phyloP scores from a whole-genome alignment of 2,888 invertebrate species.

The Agrypnus murinus region DNA sequence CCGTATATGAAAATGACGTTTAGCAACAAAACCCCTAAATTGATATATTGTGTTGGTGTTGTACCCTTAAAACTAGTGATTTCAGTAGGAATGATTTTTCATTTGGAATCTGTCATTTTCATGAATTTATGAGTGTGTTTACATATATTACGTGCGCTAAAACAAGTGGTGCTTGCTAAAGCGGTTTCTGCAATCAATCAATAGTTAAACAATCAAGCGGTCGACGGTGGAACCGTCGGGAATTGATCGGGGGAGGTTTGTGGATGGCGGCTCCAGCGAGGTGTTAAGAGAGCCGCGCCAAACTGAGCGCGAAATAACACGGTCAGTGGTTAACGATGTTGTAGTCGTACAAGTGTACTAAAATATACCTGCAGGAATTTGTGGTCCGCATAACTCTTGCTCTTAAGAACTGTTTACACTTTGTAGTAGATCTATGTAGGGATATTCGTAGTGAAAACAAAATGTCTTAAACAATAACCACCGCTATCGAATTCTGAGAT shows the following conservation, averaged over 20 bases:
- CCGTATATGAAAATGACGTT: too few relatives aligned
- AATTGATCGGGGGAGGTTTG: slow-evolving; percentile 55
- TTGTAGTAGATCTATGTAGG: too few relatives aligned
- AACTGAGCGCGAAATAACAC: slow-evolving; percentile 58
- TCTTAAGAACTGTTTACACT: slow-evolving; percentile 23
- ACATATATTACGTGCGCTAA: slow-evolving; percentile 41
- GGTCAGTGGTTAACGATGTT: slow-evolving; percentile 50
- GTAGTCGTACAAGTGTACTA: slow-evolving; percentile 37
- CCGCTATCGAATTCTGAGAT: too few relatives aligned
- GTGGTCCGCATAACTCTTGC: slow-evolving; percentile 15
- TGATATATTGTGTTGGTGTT: background rate
- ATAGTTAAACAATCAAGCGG: slow-evolving; percentile 59
- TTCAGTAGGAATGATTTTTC: slow-evolving; percentile 26
- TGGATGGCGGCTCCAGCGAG: slow-evolving; percentile 55
- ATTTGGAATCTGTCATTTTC: slow-evolving; percentile 40
- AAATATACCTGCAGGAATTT: slow-evolving; percentile 23
- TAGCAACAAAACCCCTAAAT: too few relatives aligned
- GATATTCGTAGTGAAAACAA: too few relatives aligned
- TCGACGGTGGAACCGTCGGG: slow-evolving; percentile 51
- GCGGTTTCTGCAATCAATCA: slow-evolving; percentile 55
- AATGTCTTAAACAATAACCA: too few relatives aligned
- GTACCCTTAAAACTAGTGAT: slow-evolving; percentile 4
- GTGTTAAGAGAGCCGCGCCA: slow-evolving; percentile 58
- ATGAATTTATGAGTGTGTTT: slow-evolving; percentile 44
- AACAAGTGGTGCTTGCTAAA: slow-evolving; percentile 46